A percentile compares a stretch with the other conserved stretches of the same genome.
phyloP scores from a whole-genome alignment of 2,888 invertebrate species.

The Mayetiola destructor region DNA sequence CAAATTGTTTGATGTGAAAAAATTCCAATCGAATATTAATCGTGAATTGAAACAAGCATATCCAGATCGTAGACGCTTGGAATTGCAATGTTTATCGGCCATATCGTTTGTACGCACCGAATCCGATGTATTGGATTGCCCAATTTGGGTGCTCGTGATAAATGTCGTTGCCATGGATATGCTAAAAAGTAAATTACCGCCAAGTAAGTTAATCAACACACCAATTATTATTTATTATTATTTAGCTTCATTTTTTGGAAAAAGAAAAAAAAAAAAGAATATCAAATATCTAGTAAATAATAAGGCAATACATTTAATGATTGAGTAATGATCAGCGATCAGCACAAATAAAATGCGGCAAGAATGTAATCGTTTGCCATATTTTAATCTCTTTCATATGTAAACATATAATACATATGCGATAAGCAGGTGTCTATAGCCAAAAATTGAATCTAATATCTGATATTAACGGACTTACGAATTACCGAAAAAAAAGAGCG shows the following conservation, averaged over 20 bases:
- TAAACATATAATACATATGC: too few relatives aligned
- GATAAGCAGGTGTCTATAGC: too few relatives aligned
- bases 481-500: too few relatives aligned
- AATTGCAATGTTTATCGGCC: slow-evolving; percentile 54
- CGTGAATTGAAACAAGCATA: slow-evolving; percentile 51
- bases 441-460: too few relatives aligned
- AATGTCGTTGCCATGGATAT: slow-evolving; percentile 66
- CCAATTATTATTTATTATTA: not conserved
- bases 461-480: too few relatives aligned
- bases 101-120: slow-evolving; percentile 57
- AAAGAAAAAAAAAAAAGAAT: not conserved
- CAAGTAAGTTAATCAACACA: slow-evolving; percentile 30
- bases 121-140: slow-evolving; percentile 51
- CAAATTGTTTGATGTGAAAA: slow-evolving; percentile 52
- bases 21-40: slow-evolving; percentile 50
- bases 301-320: too few relatives aligned
- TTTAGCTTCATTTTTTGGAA: not conserved
- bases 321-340: too few relatives aligned
- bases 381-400: too few relatives aligned
- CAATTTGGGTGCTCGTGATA: slow-evolving; percentile 65
- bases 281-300: too few relatives aligned
- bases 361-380: too few relatives aligned
- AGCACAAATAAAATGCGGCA: too few relatives aligned
- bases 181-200: slow-evolving; percentile 53
- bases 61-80: slow-evolving; percentile 50